Percentiles rank a stretch among this genome's conserved stretches.
phyloP scores from a whole-genome alignment of 1,140 invertebrate genomes.

The Anoplophora glabripennis region DNA sequence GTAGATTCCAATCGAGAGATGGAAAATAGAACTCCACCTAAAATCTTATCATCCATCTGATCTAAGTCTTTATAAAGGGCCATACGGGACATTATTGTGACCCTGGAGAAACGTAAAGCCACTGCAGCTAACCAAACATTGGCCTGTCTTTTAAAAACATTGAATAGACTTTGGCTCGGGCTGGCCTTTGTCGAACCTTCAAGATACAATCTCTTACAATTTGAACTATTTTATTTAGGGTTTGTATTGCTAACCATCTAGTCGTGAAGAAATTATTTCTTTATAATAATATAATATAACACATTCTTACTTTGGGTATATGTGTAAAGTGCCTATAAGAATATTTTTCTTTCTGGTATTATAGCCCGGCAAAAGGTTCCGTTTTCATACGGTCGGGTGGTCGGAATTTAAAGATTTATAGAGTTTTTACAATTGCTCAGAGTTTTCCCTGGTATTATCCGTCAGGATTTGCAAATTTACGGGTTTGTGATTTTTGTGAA shows the following conservation, averaged over 20 bases:
- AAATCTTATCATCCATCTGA: constrained; percentile 43
- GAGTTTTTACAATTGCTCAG: constrained; percentile 34
- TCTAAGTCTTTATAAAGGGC: constrained; percentile 28
- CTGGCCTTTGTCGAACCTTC: constrained; percentile 38
- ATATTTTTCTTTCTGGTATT: constrained; percentile 27
- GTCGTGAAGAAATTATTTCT: constrained; percentile 47
- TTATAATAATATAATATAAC: constrained; percentile 48
- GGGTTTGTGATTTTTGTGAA: constrained; percentile 31
- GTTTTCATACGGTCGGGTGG: constrained; percentile 22
- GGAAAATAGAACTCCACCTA: constrained; percentile 31
- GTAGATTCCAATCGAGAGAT: constrained; percentile 33
- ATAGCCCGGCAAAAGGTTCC: constrained; percentile 18
- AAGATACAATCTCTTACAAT: constrained; percentile 46
- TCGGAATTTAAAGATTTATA: constrained; percentile 34
- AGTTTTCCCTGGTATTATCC: constrained; percentile 12
- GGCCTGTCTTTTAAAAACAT: constrained; percentile 41
- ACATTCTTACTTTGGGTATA: constrained; percentile 30
- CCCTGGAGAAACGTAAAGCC: constrained; percentile 33
- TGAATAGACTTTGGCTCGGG: constrained; percentile 45
- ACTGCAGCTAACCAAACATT: constrained; percentile 47
- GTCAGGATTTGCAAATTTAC: constrained; percentile 37
- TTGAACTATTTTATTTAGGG: constrained; percentile 39
- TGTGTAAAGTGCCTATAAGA: constrained; percentile 25
- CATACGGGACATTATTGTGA: constrained; percentile 36
- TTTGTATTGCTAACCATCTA: constrained; percentile 42